Evolutionary conservation across 2,888 invertebrate genomes (phyloP).

Genomic region (Sinelater perroti): DNA sequence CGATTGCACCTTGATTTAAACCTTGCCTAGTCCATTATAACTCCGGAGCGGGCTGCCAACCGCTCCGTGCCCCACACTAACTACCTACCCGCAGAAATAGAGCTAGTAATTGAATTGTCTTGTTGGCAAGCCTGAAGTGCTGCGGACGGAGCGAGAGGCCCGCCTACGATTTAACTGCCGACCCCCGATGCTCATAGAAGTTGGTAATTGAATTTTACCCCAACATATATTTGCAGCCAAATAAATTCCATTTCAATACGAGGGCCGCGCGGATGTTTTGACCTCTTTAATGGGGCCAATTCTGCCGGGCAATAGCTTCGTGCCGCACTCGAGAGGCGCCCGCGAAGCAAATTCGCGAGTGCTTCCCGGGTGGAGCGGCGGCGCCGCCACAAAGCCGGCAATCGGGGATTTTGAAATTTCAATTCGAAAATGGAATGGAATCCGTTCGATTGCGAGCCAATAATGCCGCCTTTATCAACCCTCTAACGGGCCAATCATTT

Average conservation of each 20-base stretch:
- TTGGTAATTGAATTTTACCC: conserved; percentile 61
- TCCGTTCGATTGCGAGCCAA: conserved; percentile 42
- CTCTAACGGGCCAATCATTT: conserved; percentile 54
- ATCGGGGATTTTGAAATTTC: conserved; percentile 55
- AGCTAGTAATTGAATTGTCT: conserved; percentile 63
- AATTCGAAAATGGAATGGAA: conserved; percentile 55
- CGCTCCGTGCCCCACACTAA: conserved; percentile 46
- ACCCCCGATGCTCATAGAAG: conserved; percentile 56
- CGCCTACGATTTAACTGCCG: conserved; percentile 57
- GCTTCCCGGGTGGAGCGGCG: too few relatives aligned
- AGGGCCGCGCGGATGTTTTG: conserved; percentile 42
- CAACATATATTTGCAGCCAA: conserved; percentile 57
- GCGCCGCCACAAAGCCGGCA: conserved; percentile 35
- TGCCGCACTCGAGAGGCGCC: too few relatives aligned
- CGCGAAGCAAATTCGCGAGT: too few relatives aligned
- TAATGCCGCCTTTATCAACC: conserved; percentile 50
- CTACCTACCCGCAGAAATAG: conserved; percentile 59
- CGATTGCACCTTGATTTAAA: conserved; percentile 60
- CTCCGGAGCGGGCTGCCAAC: conserved; percentile 42
- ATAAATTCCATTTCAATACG: conserved; percentile 58
- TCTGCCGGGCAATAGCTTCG: too few relatives aligned
- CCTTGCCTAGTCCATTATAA: conserved; percentile 53
- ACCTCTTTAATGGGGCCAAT: conserved; percentile 40
- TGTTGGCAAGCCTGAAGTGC: conserved; percentile 55
- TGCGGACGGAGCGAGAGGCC: conserved; percentile 45